Base-by-base conservation (phyloP, 2,888 invertebrate genomes). In the Mythimna vitellina region DNA sequence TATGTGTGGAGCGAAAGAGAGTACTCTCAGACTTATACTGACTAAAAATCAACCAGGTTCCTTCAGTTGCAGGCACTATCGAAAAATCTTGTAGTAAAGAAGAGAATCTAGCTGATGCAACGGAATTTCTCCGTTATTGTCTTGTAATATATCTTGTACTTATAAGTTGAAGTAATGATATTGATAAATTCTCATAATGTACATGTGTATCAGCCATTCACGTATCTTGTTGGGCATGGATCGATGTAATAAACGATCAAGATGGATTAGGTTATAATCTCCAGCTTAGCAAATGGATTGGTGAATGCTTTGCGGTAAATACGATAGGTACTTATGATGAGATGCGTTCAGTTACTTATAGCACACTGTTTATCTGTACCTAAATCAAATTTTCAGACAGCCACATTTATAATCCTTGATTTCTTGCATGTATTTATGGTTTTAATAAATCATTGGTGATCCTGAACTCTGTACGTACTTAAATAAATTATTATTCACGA, bases 191-290 rank as follows among this genome's bases (percentile, higher is more conserved):
- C 46, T 58, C 20, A 53, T 10, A 69, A 29, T 20, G 35, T 53
- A 42, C 9, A 2, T 51, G 29, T 5, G 4, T 51, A 61, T 22
- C 3, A 29, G 38, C 29, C n/a, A 51, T 62, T 78, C 25, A 70
- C n/a, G 38, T 49, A 10, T 29, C 22, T 51, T 12, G 32, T n/a
- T 51, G 25, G 62, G 51, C 56, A 78, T 14, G 53, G 32, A 29
- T 75, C 61, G 49, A 38, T 62, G 56, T n/a, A 78, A 51, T 75
- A 51, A 71, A 57, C 79, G 71, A 71, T 71, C 61, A 42, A 71
- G 74, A 35, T 51, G 74, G 79, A 78, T 75, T 75, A 71, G 32
- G 17, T 20, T 46, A 20, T 78, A 78, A 78, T 78, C 79, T 57
- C n/a, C 2, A 10, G 61, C 61, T 75, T 78, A 75, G 62, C 51